Percentiles rank a stretch among this genome's conserved stretches.
Evolutionary conservation across 2,797 vertebrate genomes (phyloP).

Genomic region (Gymnothorax javanicus): DNA sequence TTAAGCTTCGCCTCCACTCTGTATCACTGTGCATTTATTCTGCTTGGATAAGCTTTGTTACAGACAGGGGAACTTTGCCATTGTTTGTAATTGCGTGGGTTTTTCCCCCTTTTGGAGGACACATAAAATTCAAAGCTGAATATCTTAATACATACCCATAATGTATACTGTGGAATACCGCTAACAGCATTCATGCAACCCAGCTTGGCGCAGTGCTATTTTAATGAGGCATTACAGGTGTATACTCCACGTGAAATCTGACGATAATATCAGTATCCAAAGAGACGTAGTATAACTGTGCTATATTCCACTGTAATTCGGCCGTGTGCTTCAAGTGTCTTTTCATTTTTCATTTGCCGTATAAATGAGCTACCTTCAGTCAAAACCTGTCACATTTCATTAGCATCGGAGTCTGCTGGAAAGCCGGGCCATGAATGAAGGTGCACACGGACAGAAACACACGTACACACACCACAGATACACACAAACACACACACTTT

Average conservation of each 20-base stretch:
- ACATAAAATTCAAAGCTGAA: neutral
- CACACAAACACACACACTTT: neutral
- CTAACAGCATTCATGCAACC: constrained; percentile 49
- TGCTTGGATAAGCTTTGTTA: neutral
- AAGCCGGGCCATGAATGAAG: constrained; percentile 29
- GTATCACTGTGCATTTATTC: neutral
- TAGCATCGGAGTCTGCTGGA: constrained; percentile 45
- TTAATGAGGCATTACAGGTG: constrained; percentile 48
- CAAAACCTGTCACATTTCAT: constrained; percentile 49
- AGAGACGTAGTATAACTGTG: constrained; percentile 29
- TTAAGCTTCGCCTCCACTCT: neutral
- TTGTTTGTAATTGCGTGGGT: neutral
- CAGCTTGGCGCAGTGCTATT: constrained; percentile 38
- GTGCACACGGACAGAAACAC: too few relatives aligned
- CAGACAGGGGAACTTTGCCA: neutral
- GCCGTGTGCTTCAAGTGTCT: constrained; percentile 51
- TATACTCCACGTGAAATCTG: constrained; percentile 48
- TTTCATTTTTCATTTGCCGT: constrained; percentile 43
- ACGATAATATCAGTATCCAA: constrained; percentile 36
- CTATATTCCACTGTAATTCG: constrained; percentile 42
- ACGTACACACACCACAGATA: neutral
- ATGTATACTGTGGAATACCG: constrained; percentile 8
- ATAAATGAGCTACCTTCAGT: constrained; percentile 63
- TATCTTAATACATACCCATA: neutral
- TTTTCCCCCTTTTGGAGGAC: neutral